These are phyloP conservation scores for Chymomyza fuscimana DNA, from an alignment of 2,888 invertebrate species.

Conservation along the genomic window DNA sequence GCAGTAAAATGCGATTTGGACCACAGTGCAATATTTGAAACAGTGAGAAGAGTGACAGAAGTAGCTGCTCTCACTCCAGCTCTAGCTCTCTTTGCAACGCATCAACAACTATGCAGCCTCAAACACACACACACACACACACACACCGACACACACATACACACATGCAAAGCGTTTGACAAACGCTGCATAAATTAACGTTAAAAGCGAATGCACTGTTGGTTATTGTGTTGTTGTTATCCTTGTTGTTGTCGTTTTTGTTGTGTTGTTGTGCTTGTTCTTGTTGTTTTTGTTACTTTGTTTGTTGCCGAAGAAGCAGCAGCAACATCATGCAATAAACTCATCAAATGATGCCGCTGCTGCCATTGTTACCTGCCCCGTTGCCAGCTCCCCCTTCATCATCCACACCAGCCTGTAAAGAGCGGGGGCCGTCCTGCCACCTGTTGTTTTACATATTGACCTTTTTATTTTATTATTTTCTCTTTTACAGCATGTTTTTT, in stretches of 20 bases:
- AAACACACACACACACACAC: too few relatives aligned
- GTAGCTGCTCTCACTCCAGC: too few relatives aligned
- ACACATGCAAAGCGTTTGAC: constrained; percentile 52
- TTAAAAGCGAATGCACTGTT: constrained; percentile 61
- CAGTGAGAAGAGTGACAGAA: too few relatives aligned
- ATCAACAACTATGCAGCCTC: too few relatives aligned
- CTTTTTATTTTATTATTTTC: constrained; percentile 22
- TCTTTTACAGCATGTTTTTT: constrained; percentile 12
- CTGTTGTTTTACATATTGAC: constrained; percentile 24
- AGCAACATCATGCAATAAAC: constrained; percentile 66
- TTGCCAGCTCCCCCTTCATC: neutral
- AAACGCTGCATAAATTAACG: constrained; percentile 75
- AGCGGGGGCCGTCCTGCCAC: neutral
- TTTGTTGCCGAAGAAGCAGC: constrained; percentile 39
- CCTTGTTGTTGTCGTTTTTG: constrained; percentile 2
- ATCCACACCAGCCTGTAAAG: neutral
- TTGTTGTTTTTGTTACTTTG: constrained; percentile 47
- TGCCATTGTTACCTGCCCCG: constrained; percentile 7
- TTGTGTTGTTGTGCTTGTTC: constrained; percentile 25
- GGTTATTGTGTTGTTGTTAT: constrained; percentile 25
- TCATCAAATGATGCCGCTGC: constrained; percentile 62
- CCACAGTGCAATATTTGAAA: too few relatives aligned
- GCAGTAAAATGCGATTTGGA: too few relatives aligned
- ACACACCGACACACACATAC: neutral
- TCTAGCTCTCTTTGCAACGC: too few relatives aligned